Conservation (phyloP, 2,113 vertebrate genomes). For the Paradoxurus hermaphroditus region DNA sequence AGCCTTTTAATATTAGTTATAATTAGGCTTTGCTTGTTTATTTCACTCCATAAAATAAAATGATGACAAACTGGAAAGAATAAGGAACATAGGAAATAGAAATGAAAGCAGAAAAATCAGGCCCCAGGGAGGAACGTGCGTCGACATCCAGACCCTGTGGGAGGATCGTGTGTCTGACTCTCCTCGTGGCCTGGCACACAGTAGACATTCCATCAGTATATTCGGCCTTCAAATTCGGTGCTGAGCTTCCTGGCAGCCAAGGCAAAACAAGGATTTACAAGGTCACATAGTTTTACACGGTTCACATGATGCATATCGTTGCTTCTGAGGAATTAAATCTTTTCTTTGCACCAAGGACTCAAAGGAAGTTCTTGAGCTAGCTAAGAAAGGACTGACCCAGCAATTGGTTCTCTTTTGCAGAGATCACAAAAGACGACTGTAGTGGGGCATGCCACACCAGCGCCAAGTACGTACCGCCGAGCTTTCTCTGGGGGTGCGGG, state of each 20-base stretch:
- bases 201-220: background rate
- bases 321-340: background rate
- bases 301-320: background rate
- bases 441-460: constrained; percentile 90
- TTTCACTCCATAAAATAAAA: background rate
- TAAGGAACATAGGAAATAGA: background rate
- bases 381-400: background rate
- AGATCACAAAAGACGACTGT: constrained; percentile 85
- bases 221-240: background rate
- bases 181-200: background rate
- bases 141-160: no score
- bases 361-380: background rate
- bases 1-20: background rate
- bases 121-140: background rate
- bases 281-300: background rate
- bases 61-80: background rate
- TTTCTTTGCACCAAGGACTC: background rate
- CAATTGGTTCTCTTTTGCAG: constrained; percentile 80
- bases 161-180: background rate
- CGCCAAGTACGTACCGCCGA: constrained; percentile 89
- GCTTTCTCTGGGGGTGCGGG: background rate
- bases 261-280: background rate
- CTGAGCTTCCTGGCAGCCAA: background rate
- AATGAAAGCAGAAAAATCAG: background rate
- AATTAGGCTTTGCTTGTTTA: background rate